These are phyloP conservation scores for Ceratina australensis DNA, from an alignment of 1,140 invertebrate genomes.

Conservation along the genomic window DNA sequence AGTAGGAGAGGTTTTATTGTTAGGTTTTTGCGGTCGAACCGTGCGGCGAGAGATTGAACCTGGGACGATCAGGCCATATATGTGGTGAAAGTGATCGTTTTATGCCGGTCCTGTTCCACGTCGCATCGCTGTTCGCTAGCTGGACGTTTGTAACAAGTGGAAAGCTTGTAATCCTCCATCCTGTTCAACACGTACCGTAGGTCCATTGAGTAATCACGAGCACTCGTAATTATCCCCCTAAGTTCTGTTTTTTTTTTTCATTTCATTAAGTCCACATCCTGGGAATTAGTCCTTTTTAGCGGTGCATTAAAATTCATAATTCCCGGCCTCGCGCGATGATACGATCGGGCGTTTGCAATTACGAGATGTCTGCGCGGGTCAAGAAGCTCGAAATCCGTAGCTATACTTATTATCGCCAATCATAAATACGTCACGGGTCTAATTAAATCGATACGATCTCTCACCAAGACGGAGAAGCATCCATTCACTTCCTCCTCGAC, in stretches of 20 bases:
- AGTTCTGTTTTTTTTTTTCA: no score
- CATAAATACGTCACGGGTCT: not conserved
- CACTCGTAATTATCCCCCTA: no score
- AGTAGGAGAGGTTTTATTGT: constrained; percentile 21
- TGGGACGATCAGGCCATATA: constrained; percentile 7
- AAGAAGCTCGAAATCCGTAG: not conserved
- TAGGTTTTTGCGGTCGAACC: not conserved
- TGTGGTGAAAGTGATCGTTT: constrained; percentile 25
- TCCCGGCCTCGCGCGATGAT: not conserved
- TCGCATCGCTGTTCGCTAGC: not conserved
- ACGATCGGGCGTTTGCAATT: not conserved
- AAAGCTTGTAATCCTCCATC: not conserved
- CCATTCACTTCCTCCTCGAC: not conserved
- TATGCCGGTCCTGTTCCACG: not conserved
- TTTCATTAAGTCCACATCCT: no score
- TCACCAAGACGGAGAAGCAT: not conserved
- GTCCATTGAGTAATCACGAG: not conserved
- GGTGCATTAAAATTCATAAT: constrained; percentile 5
- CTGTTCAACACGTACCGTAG: not conserved
- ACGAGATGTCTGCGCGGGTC: not conserved
- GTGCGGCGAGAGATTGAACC: constrained; percentile 5
- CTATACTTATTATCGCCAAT: no score
- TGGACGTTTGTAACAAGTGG: not conserved
- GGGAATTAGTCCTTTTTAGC: not conserved
- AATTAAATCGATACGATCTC: constrained; percentile 24